Base-by-base conservation (phyloP, 2,113 vertebrate species). In the Pleuronectes platessa region DNA sequence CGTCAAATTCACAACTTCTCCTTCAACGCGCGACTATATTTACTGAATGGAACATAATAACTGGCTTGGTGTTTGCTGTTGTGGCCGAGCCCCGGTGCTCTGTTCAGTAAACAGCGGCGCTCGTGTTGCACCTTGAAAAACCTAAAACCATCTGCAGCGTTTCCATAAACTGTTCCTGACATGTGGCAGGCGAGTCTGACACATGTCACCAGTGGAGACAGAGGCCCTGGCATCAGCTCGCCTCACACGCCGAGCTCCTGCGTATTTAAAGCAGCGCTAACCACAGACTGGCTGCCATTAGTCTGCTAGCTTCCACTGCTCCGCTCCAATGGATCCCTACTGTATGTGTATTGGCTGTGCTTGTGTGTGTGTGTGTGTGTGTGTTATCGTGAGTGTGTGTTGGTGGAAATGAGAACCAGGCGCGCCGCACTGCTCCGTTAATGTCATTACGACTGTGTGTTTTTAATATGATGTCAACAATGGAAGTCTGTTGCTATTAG, bases 391-490 rank as follows among this genome's bases (percentile, higher is more conserved):
- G 63, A 45, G 31, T 67, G 42, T 37, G 77, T 31, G 72, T 40
- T 74, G 78, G 71, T 82, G 81, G 87, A 94, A 94, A 94, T 94
- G 92, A 93, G 91, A 94, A 94, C 83, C 94, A 94, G 92, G 90
- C 93, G 74, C 31, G 68, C 79, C 20, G 51, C 68, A 56, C 82
- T 69, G 80, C 89, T 86, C 91, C 74, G 90, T 79, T 93, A 92
- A 93, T 88, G 88, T 79, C 72, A 74, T 91, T 93, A 92, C 89
- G 84, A 84, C 82, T 90, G 90, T 89, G 89, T 90, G 86, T 90
- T 92, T 91, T 92, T 92, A 90, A 91, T 90, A 91, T 88, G 89
- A 86, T 18, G 83, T 80, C 81, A 91, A 93, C 90, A 92, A 93
- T 92, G 89, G 89, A 82, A 76, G 90, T 84, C 91, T 93, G 94